Percentiles rank a stretch among this genome's conserved stretches.
These are phyloP conservation scores for Hyles vespertilio DNA, from an alignment of 1,140 invertebrate species.

Conservation along the genomic window DNA sequence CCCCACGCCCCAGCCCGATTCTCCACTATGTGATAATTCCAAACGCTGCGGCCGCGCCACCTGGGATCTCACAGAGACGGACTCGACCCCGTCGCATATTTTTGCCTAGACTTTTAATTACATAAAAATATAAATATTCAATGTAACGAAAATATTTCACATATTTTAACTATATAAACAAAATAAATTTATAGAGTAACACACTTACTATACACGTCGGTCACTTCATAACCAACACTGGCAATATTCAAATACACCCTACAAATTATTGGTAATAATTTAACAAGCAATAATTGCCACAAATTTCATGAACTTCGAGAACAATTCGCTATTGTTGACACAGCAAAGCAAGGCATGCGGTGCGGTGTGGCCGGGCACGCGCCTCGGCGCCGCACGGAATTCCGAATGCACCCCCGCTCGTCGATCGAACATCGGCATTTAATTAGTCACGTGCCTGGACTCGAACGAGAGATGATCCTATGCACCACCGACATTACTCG, in stretches of 20 bases:
- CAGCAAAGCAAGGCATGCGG: constrained; percentile 37
- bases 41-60: constrained; percentile 74
- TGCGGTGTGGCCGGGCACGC: constrained; percentile 40
- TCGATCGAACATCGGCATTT: constrained; percentile 61
- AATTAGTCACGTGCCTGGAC: constrained; percentile 68
- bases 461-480: constrained; percentile 41
- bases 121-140: too few relatives aligned
- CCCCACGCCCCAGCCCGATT: constrained; percentile 30
- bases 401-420: constrained; percentile 48
- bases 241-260: too few relatives aligned
- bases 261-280: background rate
- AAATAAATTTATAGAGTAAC: too few relatives aligned
- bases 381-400: constrained; percentile 48
- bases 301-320: constrained; percentile 38
- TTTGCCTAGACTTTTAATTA: background rate
- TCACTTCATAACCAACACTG: too few relatives aligned
- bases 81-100: constrained; percentile 24
- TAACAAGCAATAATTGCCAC: constrained; percentile 7
- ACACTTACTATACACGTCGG: background rate
- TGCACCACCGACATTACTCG: constrained; percentile 46
- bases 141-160: too few relatives aligned
- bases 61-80: constrained; percentile 65
- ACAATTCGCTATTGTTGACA: constrained; percentile 54
- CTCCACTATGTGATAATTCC: constrained; percentile 74
- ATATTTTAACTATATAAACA: too few relatives aligned